Percentiles rank a stretch among this genome's conserved stretches.
phyloP scores from a whole-genome alignment of 2,113 vertebrate genomes.

The Columba livia region DNA sequence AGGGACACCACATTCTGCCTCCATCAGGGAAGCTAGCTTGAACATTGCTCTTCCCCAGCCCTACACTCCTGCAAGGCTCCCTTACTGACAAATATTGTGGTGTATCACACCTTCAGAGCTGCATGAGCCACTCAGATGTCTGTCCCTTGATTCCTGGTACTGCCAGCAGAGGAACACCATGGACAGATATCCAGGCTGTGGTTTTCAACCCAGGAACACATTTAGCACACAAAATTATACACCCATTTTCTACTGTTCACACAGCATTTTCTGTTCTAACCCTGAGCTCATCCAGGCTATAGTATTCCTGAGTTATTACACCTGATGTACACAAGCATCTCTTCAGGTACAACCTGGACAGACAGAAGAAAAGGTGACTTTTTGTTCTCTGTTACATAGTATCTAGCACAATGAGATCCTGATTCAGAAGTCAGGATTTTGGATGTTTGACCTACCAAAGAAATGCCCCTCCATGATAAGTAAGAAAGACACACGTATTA shows the following conservation, averaged over 20 bases:
- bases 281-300: not conserved
- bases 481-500: not conserved
- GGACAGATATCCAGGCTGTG: not conserved
- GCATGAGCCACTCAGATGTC: fast-evolving
- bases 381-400: not conserved
- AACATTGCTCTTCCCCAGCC: not conserved
- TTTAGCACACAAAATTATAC: not conserved
- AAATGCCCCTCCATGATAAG: not conserved
- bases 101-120: not conserved
- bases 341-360: not conserved
- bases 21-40: not conserved
- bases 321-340: not conserved
- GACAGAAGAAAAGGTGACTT: not conserved
- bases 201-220: not conserved
- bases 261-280: not conserved
- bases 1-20: not conserved
- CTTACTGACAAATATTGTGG: not conserved
- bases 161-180: not conserved
- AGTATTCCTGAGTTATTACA: not conserved
- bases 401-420: not conserved
- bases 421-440: not conserved
- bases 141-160: not conserved
- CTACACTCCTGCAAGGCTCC: not conserved
- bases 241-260: not conserved
- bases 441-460: not conserved